Evolutionary conservation across 2,113 vertebrate species (phyloP), one percentile per base, ranked within the genome.

Genomic region (Verasper variegatus): DNA sequence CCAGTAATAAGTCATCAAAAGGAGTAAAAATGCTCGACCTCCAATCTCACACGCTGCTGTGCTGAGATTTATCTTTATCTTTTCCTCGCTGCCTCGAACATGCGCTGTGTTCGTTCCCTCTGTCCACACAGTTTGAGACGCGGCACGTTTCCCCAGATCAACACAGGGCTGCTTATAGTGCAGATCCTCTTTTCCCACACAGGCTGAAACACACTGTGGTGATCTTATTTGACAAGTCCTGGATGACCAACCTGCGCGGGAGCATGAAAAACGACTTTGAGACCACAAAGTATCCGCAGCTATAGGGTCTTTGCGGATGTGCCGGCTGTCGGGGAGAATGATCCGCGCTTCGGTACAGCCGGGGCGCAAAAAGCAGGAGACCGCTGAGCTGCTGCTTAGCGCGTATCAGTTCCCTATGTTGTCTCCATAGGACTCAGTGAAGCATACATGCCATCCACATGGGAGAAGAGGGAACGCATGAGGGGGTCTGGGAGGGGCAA

Each of bases 201-300:
- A 52, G 70, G 52, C 61, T 76, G 68, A 84, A 82, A 84, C 31
- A 77, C 71, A 72, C 74, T 68, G 80, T 1, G 57, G 51, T 82
- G 84, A 86, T 86, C 65, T 62, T 63, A 90, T 91, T 87, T 85
- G 89, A 91, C 86, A 85, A 85, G 80, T 85, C 78, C 78, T 83
- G 84, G 86, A 75, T 76, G 87, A 88, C 84, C 76, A 74, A 80
- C 72, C 81, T 82, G 78, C 47, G 13, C 80, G 61, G 58, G 56
- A 74, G 77, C 61, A 62, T 76, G 79, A 87, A 73, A 80, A 21
- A 80, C 56, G 23, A 76, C 64, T 84, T 11, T 71, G 80, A 78
- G 70, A 62, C 20, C 58, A 12, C 77, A 76, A 61, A 80, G 70
- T 61, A 63, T 73, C 54, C 40, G 69, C 47, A 54, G 83, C 80